Percentiles rank a stretch among this genome's conserved stretches.
Conservation (phyloP, 1,140 invertebrate genomes). For the Myzus persicae region DNA sequence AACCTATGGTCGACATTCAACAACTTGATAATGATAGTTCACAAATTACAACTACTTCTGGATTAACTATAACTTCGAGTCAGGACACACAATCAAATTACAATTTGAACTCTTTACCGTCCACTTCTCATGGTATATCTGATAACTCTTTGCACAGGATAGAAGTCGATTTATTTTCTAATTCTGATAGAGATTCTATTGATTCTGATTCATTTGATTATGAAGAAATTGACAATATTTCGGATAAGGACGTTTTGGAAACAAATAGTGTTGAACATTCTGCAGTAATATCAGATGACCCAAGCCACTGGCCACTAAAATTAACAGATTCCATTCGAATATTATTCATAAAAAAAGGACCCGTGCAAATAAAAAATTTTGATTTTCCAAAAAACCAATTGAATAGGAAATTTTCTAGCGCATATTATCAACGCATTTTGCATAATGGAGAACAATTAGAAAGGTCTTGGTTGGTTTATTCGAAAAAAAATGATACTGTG, state of each 20-base stretch:
- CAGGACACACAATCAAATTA: not conserved
- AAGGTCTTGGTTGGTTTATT: conserved; percentile 20
- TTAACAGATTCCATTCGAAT: not conserved
- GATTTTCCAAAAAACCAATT: conserved; percentile 11
- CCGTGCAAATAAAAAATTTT: conserved; percentile 17
- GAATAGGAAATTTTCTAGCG: not conserved
- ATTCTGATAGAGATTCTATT: conserved; percentile 20
- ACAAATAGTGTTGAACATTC: conserved; percentile 1
- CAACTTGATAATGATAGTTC: conserved; percentile 7
- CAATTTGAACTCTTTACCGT: not conserved
- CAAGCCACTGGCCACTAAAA: not conserved
- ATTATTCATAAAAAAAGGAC: conserved; percentile 27
- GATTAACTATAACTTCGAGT: not conserved
- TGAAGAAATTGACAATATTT: conserved; percentile 16
- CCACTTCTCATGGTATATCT: not conserved
- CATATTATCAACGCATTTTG: conserved; percentile 10
- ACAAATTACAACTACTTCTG: conserved; percentile 15
- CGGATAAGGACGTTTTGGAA: not conserved
- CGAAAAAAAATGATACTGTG: conserved; percentile 19
- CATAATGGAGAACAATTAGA: conserved; percentile 14
- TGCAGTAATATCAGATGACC: not conserved
- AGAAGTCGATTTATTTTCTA: not conserved
- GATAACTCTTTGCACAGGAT: not conserved
- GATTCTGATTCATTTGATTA: not conserved
- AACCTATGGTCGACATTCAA: not conserved